These are phyloP conservation scores for Bembecia ichneumoniformis DNA, from an alignment of 2,888 invertebrate species.

Conservation along the genomic window DNA sequence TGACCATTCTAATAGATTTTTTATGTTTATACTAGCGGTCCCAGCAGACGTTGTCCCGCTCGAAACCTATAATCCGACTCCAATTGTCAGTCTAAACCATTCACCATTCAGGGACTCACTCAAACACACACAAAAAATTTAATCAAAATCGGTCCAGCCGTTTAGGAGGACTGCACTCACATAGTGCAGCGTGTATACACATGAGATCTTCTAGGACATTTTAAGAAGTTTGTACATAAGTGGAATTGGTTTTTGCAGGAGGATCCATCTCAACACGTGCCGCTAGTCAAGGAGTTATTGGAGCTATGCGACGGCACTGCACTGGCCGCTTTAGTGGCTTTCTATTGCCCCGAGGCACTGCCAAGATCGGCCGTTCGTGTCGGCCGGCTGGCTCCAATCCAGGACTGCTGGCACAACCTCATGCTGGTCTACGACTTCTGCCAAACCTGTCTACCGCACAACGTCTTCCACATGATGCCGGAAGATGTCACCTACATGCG, in stretches of 20 bases:
- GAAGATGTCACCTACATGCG: constrained; percentile 96
- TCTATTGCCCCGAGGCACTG: constrained; percentile 80
- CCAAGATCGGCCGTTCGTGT: constrained; percentile 68
- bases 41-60: too few species aligned
- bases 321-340: constrained; percentile 87
- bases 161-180: too few species aligned
- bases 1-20: too few species aligned
- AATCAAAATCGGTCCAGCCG: too few species aligned
- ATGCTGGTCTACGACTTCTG: constrained; percentile 91
- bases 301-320: constrained; percentile 94
- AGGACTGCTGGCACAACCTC: constrained; percentile 93
- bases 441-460: constrained; percentile 84
- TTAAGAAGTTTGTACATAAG: too few species aligned
- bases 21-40: too few species aligned
- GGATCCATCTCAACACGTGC: constrained; percentile 72
- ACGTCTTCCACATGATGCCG: constrained; percentile 94
- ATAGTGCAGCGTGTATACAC: too few species aligned
- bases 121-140: too few species aligned
- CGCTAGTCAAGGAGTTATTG: constrained; percentile 82
- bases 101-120: too few species aligned
- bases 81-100: too few species aligned
- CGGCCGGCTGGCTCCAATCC: constrained; percentile 80
- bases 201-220: too few species aligned
- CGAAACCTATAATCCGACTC: too few species aligned
- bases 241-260: constrained; percentile 51